Base-by-base conservation (phyloP, 2,113 vertebrate species). In the Tetrax tetrax region DNA sequence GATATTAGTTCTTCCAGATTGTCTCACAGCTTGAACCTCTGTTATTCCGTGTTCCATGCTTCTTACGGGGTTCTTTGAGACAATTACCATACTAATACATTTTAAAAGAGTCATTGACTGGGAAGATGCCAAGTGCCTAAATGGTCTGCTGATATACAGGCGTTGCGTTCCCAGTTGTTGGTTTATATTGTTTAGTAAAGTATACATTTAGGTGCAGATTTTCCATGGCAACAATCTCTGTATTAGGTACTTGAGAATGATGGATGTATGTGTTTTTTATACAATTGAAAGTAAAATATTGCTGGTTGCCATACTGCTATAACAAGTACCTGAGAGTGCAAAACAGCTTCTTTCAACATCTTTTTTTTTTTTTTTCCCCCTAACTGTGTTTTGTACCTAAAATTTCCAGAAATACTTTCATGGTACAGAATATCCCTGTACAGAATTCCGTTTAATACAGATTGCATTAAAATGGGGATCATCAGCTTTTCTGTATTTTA, bases 21-120 rank as follows among this genome's bases (percentile, higher is more conserved):
- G 97, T 96, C 87, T 97, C 97, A 96, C 96, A 97, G 97, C 95
- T 97, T 97, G 96, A 97, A 93, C 93, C 92, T 96, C 93, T 96
- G 95, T 97, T 96, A 33, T 51, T 54, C 91, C 12, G 3, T 64
- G 83, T 94, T 96, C 86, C 57, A 28, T 92, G 92, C 82, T 0
- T 96, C 97, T 97, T 93, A 68, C 90, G 74, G 90, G 64, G 75
- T 90, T 97, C 95, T 94, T 84, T 47, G 53, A 93, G 90, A 96
- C 93, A 95, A 97, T 96, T 97, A 96, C 90, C 91, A 87, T 97
- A 91, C 87, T 96, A 95, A 97, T 96, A 95, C 86, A 90, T 95
- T 90, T 90, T 89, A 90, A 94, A 96, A n/a, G 43, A 96, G 81
- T 82, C 92, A 21, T 63, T 76, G 92, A 83, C 88, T 93, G 90